Evolutionary conservation across 2,113 vertebrate species (phyloP).

Genomic region (Casuarius casuarius): DNA sequence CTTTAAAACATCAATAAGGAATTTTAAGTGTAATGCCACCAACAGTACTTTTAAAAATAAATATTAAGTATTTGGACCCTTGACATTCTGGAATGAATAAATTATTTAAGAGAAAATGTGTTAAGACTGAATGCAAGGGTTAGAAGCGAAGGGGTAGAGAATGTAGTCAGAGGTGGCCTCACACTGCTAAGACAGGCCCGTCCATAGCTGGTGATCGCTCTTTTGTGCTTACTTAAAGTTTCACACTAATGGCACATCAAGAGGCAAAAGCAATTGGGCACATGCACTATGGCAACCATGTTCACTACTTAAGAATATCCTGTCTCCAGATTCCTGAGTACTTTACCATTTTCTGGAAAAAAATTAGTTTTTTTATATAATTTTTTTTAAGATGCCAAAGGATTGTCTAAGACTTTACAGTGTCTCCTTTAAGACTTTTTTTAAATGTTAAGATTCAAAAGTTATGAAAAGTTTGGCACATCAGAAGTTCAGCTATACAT

Average conservation of each 20-base stretch:
- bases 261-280: slow-evolving; percentile 79
- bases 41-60: slow-evolving; percentile 86
- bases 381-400: slow-evolving; percentile 88
- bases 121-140: slow-evolving; percentile 90
- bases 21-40: slow-evolving; percentile 90
- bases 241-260: slow-evolving; percentile 77
- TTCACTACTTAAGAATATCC: slow-evolving; percentile 83
- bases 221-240: slow-evolving; percentile 77
- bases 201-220: slow-evolving; percentile 83
- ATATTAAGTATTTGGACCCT: slow-evolving; percentile 91
- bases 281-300: slow-evolving; percentile 81
- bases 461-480: slow-evolving; percentile 94
- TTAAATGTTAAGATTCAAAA: slow-evolving; percentile 86
- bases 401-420: slow-evolving; percentile 97
- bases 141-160: slow-evolving; percentile 75
- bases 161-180: slow-evolving; percentile 77
- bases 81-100: slow-evolving; percentile 96
- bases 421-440: slow-evolving; percentile 90
- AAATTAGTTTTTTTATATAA: slow-evolving; percentile 76
- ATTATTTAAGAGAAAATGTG: slow-evolving; percentile 91
- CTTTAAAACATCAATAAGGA: slow-evolving; percentile 57
- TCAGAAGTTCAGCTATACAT: slow-evolving; percentile 83
- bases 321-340: slow-evolving; percentile 94
- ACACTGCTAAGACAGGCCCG: slow-evolving; percentile 75
- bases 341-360: slow-evolving; percentile 85